Conservation (phyloP, 2,797 vertebrate genomes). For the Gallirallus australis region DNA sequence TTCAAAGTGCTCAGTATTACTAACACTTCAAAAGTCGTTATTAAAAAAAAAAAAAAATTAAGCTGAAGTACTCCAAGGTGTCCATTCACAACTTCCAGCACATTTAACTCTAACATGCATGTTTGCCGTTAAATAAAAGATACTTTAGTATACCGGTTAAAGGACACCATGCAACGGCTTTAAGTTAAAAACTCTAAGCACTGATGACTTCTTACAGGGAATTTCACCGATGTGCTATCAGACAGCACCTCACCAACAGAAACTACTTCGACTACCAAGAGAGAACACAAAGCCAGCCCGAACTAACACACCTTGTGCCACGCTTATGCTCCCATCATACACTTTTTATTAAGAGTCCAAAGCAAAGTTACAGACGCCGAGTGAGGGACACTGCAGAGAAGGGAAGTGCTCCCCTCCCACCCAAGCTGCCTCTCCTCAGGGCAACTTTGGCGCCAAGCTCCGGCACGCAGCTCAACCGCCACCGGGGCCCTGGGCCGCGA, state of each 20-base stretch:
- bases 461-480: not conserved
- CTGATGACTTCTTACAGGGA: not conserved
- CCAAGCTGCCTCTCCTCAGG: not conserved
- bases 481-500: not conserved
- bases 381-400: not conserved
- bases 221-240: not conserved
- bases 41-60: not conserved
- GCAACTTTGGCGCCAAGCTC: slow-evolving; percentile 35
- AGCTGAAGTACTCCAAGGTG: not conserved
- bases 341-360: slow-evolving; percentile 11
- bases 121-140: not conserved
- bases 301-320: not conserved
- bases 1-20: not conserved
- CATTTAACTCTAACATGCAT: not conserved
- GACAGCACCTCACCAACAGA: not conserved
- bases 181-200: not conserved
- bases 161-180: not conserved
- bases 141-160: not conserved
- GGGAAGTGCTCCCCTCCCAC: not conserved
- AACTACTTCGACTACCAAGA: not conserved
- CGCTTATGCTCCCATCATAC: not conserved
- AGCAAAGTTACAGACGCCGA: not conserved
- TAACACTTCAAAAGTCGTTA: not conserved
- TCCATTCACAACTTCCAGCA: not conserved
- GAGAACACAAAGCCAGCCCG: not conserved